These are phyloP conservation scores for Volucella inanis DNA, from an alignment of 2,888 invertebrate species.

Conservation along the genomic window DNA sequence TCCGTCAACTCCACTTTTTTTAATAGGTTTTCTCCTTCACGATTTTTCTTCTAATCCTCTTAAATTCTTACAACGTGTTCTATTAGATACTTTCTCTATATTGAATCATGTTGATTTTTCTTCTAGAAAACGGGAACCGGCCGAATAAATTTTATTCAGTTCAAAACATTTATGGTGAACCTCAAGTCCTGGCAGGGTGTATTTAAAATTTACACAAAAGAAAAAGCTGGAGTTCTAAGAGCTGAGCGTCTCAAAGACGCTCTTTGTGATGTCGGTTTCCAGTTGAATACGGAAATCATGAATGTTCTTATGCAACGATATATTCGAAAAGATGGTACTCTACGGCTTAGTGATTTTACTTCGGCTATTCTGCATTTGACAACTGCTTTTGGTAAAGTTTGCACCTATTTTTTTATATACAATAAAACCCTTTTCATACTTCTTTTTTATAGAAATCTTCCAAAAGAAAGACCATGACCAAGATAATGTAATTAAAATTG, in stretches of 20 bases:
- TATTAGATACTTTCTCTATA: slow-evolving; percentile 45
- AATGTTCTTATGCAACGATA: slow-evolving; percentile 92
- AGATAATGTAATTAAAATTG: slow-evolving; percentile 91
- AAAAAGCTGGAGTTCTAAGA: slow-evolving; percentile 94
- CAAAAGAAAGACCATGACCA: slow-evolving; percentile 91
- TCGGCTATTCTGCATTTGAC: slow-evolving; percentile 94
- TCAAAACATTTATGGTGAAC: slow-evolving; percentile 95
- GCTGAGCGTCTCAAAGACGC: slow-evolving; percentile 94
- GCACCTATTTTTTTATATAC: not conserved
- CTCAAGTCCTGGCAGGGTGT: slow-evolving; percentile 95
- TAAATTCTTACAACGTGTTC: not conserved
- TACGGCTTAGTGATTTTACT: slow-evolving; percentile 95
- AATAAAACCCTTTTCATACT: not conserved
- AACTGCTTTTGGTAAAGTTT: slow-evolving; percentile 91
- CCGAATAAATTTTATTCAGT: slow-evolving; percentile 91
- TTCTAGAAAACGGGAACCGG: slow-evolving; percentile 89
- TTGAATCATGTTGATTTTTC: slow-evolving; percentile 11
- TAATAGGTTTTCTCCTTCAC: not conserved
- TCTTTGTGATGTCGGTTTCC: slow-evolving; percentile 93
- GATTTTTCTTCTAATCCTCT: slow-evolving; percentile 3
- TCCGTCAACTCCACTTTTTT: not conserved
- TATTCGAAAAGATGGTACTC: slow-evolving; percentile 95
- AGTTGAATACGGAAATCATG: slow-evolving; percentile 92
- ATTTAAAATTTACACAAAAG: slow-evolving; percentile 94
- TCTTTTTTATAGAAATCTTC: slow-evolving; percentile 85